Conservation (phyloP, 2,113 vertebrate species). For the Phocoena sinus region DNA sequence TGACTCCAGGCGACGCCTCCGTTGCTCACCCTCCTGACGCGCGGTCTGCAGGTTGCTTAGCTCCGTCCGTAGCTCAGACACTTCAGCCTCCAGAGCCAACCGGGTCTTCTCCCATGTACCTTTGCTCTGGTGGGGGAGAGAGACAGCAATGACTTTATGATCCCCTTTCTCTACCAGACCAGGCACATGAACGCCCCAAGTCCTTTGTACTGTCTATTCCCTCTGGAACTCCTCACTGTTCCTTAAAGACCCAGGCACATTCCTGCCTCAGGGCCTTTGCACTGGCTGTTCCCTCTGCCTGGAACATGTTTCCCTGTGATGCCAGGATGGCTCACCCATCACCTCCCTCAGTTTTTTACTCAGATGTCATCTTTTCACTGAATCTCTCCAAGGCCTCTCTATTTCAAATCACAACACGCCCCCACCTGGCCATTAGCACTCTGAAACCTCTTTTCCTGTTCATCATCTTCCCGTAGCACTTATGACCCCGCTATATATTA, state of each 20-base stretch:
- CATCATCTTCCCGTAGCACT: neutral
- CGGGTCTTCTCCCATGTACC: conserved; percentile 88
- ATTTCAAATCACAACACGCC: neutral
- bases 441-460: neutral
- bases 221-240: neutral
- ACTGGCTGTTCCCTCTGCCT: neutral
- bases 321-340: neutral
- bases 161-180: neutral
- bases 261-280: neutral
- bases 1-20: conserved; percentile 85
- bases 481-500: accelerated
- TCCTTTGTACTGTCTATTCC: neutral
- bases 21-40: conserved; percentile 87
- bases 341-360: neutral
- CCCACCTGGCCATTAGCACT: too few relatives aligned
- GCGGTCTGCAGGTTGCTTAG: conserved; percentile 83
- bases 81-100: conserved; percentile 79
- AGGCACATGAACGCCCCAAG: neutral
- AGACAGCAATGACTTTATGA: too few relatives aligned
- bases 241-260: neutral
- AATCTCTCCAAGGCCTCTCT: neutral
- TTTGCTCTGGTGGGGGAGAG: conserved; percentile 72
- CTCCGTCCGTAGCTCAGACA: conserved; percentile 77
- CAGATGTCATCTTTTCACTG: neutral
- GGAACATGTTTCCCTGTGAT: neutral